A percentile compares a stretch with the other conserved stretches of the same genome.
Evolutionary conservation across 2,113 vertebrate species (phyloP).

Genomic region (Indri indri): DNA sequence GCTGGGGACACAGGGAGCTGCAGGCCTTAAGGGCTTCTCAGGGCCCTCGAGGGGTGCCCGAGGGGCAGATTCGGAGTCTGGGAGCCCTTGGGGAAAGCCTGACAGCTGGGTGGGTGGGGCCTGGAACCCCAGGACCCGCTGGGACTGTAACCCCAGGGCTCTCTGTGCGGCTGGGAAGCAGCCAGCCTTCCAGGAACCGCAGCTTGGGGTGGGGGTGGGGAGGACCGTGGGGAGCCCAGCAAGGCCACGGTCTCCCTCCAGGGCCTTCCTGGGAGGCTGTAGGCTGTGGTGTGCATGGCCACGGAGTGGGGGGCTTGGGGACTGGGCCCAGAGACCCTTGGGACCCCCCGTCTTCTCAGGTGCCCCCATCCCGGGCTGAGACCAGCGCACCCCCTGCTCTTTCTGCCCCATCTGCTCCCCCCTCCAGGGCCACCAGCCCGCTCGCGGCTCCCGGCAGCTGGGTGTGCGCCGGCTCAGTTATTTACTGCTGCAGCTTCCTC

Average conservation of each 20-base stretch:
- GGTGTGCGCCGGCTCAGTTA: constrained; percentile 80
- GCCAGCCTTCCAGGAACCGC: constrained; percentile 59
- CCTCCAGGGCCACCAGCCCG: fast-evolving
- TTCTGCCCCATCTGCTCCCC: not conserved
- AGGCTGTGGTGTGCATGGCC: fast-evolving
- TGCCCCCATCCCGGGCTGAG: no score
- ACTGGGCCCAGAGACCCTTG: not conserved
- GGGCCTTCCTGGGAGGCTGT: not conserved
- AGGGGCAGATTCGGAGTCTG: not conserved
- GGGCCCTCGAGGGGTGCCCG: fast-evolving
- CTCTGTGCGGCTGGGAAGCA: constrained; percentile 21
- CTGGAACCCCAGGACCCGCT: not conserved
- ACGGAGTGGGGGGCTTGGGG: no score
- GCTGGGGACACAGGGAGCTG: not conserved
- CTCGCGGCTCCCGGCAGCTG: not conserved
- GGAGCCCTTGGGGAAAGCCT: not conserved
- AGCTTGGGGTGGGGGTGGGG: not conserved
- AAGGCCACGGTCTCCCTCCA: not conserved
- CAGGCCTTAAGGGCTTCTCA: not conserved
- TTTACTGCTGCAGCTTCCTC: constrained; percentile 85
- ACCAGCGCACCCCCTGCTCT: not conserved
- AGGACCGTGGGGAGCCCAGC: not conserved
- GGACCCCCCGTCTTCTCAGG: not conserved
- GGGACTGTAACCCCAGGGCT: not conserved
- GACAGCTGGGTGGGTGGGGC: fast-evolving